phyloP scores from a whole-genome alignment of 2,888 invertebrate genomes.

The Orthonevra nobilis region DNA sequence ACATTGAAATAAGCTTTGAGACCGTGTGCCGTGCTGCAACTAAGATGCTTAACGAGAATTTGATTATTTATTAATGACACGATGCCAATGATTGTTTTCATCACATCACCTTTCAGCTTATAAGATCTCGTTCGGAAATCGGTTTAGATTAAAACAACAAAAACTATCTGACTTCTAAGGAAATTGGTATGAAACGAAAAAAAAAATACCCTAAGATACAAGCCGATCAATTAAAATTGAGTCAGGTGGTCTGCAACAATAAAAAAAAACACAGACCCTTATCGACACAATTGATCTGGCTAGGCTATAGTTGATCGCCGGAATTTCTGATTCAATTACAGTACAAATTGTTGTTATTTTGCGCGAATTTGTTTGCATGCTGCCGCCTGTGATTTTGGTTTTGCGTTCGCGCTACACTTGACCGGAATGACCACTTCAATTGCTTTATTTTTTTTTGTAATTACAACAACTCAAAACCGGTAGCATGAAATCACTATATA shows the following conservation, averaged over 20 bases:
- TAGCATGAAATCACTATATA: constrained; percentile 28
- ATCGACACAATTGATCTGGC: constrained; percentile 50
- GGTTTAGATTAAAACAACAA: constrained; percentile 4
- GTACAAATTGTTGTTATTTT: not conserved
- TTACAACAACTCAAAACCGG: constrained; percentile 21
- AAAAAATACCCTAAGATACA: constrained; percentile 36
- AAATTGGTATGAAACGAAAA: too few relatives aligned
- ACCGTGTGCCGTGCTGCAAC: not conserved
- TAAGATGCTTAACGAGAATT: constrained; percentile 74
- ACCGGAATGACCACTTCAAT: constrained; percentile 8
- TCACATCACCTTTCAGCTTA: constrained; percentile 16
- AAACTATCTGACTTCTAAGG: constrained; percentile 15
- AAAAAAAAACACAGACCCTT: too few relatives aligned
- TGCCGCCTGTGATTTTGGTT: constrained; percentile 9
- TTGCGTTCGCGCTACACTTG: constrained; percentile 4
- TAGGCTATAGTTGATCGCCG: not conserved
- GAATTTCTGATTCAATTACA: constrained; percentile 20
- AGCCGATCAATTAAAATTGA: constrained; percentile 52
- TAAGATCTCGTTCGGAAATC: constrained; percentile 35
- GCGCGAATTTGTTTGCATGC: constrained; percentile 13
- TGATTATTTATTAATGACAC: constrained; percentile 76
- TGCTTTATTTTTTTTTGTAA: not conserved
- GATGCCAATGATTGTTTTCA: constrained; percentile 59
- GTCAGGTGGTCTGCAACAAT: constrained; percentile 37
- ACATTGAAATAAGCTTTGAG: constrained; percentile 16